Conservation (phyloP, 2,113 vertebrate genomes). For the Lophotis ruficrista region DNA sequence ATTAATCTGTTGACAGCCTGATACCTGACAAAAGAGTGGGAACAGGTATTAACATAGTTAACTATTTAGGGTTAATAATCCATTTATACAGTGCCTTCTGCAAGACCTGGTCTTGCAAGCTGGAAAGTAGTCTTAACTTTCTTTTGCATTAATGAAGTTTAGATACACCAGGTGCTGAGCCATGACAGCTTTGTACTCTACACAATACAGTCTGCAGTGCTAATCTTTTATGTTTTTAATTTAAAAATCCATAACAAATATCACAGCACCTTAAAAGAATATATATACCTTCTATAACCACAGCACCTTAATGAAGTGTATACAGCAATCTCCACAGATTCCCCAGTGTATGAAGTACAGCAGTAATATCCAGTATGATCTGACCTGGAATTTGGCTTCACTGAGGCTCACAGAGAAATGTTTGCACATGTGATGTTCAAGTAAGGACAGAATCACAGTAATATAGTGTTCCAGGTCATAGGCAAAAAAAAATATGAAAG, state of each 20-base stretch:
- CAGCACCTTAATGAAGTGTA: background rate
- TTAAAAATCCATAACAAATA: background rate
- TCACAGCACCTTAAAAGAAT: background rate
- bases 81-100: constrained; percentile 34
- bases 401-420: background rate
- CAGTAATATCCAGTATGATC: background rate
- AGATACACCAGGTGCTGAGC: background rate
- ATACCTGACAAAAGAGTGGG: constrained; percentile 3
- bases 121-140: background rate
- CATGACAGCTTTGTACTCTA: background rate
- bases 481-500: background rate
- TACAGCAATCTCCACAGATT: background rate
- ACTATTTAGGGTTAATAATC: constrained; percentile 50
- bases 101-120: background rate
- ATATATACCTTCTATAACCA: background rate
- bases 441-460: background rate
- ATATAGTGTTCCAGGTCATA: background rate
- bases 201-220: background rate
- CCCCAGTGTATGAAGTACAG: background rate
- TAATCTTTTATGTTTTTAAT: background rate
- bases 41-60: constrained; percentile 48
- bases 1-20: constrained; percentile 42
- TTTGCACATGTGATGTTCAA: background rate
- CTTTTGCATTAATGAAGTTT: background rate
- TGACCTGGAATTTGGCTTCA: background rate